A percentile compares a stretch with the other conserved stretches of the same genome.
Conservation (phyloP, 2,797 vertebrate species). For the Megaceryle alcyon region DNA sequence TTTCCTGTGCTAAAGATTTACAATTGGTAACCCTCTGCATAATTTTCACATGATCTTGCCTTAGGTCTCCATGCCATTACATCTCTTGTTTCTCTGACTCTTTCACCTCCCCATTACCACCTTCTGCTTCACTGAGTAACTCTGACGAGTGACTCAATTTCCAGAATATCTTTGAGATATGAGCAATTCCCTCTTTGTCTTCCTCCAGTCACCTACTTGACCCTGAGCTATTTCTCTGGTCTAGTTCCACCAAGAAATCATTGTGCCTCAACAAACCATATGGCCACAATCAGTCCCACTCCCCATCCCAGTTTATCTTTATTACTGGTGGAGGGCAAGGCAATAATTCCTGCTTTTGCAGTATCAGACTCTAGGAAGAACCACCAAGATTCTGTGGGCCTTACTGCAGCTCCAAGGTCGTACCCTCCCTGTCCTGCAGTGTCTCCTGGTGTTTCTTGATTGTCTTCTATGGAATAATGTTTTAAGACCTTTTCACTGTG, state of each 20-base stretch:
- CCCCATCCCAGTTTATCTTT: conserved; percentile 65
- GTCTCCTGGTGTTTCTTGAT: conserved; percentile 21
- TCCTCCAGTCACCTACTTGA: conserved; percentile 53
- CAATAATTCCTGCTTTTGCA: conserved; percentile 39
- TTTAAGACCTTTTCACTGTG: neutral
- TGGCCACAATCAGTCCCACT: conserved; percentile 67
- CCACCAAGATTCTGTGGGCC: conserved; percentile 31
- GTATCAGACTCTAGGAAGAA: neutral
- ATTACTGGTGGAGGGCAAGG: conserved; percentile 58
- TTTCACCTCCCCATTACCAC: conserved; percentile 47
- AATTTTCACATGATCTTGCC: neutral
- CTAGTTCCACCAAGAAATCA: conserved; percentile 58
- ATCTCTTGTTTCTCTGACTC: conserved; percentile 41
- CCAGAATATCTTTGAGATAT: conserved; percentile 61
- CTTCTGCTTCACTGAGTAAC: conserved; percentile 31
- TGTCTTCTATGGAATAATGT: neutral
- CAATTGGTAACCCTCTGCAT: neutral
- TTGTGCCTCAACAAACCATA: conserved; percentile 57
- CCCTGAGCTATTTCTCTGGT: conserved; percentile 57
- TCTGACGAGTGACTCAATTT: conserved; percentile 53
- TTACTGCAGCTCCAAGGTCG: conserved; percentile 25
- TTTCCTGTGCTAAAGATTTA: neutral
- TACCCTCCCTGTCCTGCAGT: conserved; percentile 22
- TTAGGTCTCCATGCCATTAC: neutral
- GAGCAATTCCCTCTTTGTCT: conserved; percentile 47